These are phyloP conservation scores for Porites divaricata DNA, from an alignment of 92 coral and sea anemone genomes.

Conservation along the genomic window DNA sequence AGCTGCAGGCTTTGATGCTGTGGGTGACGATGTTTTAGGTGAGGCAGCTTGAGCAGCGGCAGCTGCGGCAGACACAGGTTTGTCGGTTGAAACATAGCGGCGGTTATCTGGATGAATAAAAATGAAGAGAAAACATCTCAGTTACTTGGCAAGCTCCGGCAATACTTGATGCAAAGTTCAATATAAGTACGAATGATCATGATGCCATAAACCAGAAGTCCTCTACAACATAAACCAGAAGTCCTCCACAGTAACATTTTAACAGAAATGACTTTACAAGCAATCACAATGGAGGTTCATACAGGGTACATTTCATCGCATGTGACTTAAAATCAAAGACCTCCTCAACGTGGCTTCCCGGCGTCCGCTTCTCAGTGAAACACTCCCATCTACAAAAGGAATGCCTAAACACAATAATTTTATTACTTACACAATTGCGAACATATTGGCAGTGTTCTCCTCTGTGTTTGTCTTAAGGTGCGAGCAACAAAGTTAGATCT, in stretches of 20 bases:
- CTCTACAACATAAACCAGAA: neutral
- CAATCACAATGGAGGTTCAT: neutral
- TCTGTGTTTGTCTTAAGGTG: slow-evolving; percentile 79
- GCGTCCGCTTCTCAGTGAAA: neutral
- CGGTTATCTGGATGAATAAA: slow-evolving; percentile 68
- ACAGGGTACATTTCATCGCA: slow-evolving; percentile 21
- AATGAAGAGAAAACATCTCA: neutral
- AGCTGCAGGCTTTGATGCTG: slow-evolving; percentile 80
- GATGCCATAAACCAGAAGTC: neutral
- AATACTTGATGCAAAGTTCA: slow-evolving; percentile 14
- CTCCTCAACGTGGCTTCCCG: slow-evolving; percentile 70
- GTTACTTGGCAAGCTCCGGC: neutral
- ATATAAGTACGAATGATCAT: slow-evolving; percentile 10
- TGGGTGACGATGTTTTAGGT: slow-evolving; percentile 58
- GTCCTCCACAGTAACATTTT: too few species aligned
- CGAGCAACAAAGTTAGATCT: slow-evolving; percentile 83
- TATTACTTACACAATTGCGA: slow-evolving; percentile 87
- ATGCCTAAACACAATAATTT: neutral
- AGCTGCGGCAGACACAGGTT: slow-evolving; percentile 92
- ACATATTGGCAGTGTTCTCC: slow-evolving; percentile 84
- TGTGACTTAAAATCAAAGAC: slow-evolving; percentile 46
- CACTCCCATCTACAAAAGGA: neutral
- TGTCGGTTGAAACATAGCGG: slow-evolving; percentile 95
- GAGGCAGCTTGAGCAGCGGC: slow-evolving; percentile 83
- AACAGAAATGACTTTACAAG: neutral